Evolutionary conservation across 92 coral and sea anemone genomes (phyloP).

Genomic region (Heteractis magnifica): DNA sequence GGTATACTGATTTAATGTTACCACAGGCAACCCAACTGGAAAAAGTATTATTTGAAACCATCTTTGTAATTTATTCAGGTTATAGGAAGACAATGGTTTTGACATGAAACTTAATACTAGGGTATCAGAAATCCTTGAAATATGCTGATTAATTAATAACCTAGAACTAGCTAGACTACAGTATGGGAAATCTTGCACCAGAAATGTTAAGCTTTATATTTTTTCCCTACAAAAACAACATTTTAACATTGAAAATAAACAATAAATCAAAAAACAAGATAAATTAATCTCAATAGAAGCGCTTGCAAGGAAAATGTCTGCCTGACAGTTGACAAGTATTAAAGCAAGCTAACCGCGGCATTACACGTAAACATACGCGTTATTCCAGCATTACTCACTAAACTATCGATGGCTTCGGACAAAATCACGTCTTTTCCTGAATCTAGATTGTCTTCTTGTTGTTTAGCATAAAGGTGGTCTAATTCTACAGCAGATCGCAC

Average conservation of each 20-base stretch:
- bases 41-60: not conserved
- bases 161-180: not conserved
- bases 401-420: constrained; percentile 38
- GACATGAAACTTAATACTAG: not conserved
- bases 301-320: not conserved
- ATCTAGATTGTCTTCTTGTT: constrained; percentile 36
- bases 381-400: constrained; percentile 10
- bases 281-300: not conserved
- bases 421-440: constrained; percentile 25
- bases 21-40: not conserved
- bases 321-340: constrained; percentile 14
- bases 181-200: not conserved
- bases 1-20: not conserved
- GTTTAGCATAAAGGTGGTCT: constrained; percentile 83
- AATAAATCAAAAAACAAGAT: not conserved
- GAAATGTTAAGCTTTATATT: not conserved
- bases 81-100: not conserved
- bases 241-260: not conserved
- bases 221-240: not conserved
- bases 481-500: constrained; percentile 64
- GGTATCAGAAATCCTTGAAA: not conserved
- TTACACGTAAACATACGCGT: not conserved
- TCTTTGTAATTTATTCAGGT: not conserved
- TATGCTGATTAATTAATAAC: not conserved
- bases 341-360: not conserved